These are phyloP conservation scores for Anser brachyrhynchus DNA, from an alignment of 2,113 vertebrate genomes.

Conservation along the genomic window DNA sequence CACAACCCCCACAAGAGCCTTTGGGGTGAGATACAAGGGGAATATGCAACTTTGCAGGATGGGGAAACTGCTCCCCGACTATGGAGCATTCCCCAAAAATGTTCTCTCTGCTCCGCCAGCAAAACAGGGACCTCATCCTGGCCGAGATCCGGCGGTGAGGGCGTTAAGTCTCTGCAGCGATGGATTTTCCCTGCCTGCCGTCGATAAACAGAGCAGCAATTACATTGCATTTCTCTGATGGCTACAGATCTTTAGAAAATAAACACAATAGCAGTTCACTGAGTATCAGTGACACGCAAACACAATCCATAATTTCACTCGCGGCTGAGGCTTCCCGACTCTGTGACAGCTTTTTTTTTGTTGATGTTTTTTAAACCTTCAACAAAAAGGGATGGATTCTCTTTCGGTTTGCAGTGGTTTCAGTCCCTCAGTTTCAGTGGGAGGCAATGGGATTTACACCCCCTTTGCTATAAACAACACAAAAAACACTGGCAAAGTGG, in stretches of 20 bases:
- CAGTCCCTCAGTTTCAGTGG: not conserved
- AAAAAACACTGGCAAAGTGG: not conserved
- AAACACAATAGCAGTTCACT: not conserved
- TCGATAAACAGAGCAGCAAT: slow-evolving; percentile 12
- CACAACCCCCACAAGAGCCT: not conserved
- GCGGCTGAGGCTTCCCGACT: not conserved
- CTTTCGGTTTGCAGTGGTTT: not conserved
- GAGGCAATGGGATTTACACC: not conserved
- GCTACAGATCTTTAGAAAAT: not conserved
- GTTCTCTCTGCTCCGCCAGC: not conserved
- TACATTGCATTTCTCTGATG: not conserved
- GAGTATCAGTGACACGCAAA: not conserved
- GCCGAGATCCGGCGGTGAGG: fast-evolving
- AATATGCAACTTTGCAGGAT: not conserved
- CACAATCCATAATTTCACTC: not conserved
- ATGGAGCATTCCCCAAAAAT: not conserved
- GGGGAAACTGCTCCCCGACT: not conserved
- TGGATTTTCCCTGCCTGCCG: not conserved
- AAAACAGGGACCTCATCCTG: not conserved
- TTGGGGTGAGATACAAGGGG: not conserved
- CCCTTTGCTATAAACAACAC: not conserved
- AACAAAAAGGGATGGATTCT: not conserved
- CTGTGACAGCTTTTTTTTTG: not conserved
- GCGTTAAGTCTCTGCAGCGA: not conserved
- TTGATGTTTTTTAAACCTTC: not conserved